Evolutionary conservation across 2,113 vertebrate genomes (phyloP).

Genomic region (Atractosteus spatula): DNA sequence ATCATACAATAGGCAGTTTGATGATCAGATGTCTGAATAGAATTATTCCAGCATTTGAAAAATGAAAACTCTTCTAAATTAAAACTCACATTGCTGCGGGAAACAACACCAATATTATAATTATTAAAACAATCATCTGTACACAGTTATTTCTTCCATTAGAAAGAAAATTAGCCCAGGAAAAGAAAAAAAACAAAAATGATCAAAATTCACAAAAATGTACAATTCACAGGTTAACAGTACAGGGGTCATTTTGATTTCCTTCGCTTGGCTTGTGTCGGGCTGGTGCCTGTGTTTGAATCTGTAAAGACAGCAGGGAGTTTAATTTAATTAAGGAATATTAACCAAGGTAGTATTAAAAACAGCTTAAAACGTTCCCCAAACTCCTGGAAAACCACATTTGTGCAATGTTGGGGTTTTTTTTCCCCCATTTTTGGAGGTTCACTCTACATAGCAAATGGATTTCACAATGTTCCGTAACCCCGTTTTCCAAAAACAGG

Average conservation of each 20-base stretch:
- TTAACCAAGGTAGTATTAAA: too few relatives aligned
- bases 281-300: slow-evolving; percentile 85
- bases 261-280: slow-evolving; percentile 94
- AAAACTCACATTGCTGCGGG: slow-evolving; percentile 54
- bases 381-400: too few relatives aligned
- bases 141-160: slow-evolving; percentile 73
- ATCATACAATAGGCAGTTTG: slow-evolving; percentile 56
- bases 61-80: slow-evolving; percentile 61
- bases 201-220: slow-evolving; percentile 82
- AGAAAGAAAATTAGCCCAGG: slow-evolving; percentile 69
- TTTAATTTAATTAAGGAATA: not conserved
- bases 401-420: too few relatives aligned
- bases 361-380: too few relatives aligned
- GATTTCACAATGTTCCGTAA: too few relatives aligned
- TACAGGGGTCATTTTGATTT: slow-evolving; percentile 89
- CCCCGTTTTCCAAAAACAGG: too few relatives aligned
- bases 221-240: slow-evolving; percentile 80
- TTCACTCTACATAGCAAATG: too few relatives aligned
- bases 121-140: slow-evolving; percentile 83
- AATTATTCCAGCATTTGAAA: slow-evolving; percentile 67
- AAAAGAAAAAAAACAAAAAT: slow-evolving; percentile 57
- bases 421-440: too few relatives aligned
- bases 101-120: slow-evolving; percentile 59
- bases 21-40: slow-evolving; percentile 53
- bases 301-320: slow-evolving; percentile 43